Evolutionary conservation across 2,888 invertebrate genomes (phyloP), one percentile per base, ranked within the genome.

Genomic region (Harpagoxenus sublaevis): DNA sequence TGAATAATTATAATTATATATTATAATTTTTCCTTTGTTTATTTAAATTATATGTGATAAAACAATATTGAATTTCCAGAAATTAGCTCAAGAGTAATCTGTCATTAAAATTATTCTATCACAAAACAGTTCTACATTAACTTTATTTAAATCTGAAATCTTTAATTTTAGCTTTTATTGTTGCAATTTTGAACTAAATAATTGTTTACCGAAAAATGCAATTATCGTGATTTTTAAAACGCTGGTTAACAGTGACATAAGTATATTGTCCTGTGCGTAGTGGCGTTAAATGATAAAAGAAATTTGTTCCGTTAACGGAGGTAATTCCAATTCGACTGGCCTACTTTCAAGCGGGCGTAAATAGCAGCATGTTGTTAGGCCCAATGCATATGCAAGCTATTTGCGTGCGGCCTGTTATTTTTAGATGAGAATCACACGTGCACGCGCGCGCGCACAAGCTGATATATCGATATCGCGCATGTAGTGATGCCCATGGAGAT

Each of bases 341-440:
- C 90, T 88, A 90, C 84, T 90, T 90, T 81, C 18, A 28, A 39
- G 23, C 79, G 66, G 31, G 74, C 84, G 75, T 74, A 86, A 89
- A 90, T 87, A 87, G 86, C 77, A 35, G 45, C 57, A 73, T 77
- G 83, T 89, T 89, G 87, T 90, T 90, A 90, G 84, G 65, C 82
- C 74, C 82, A 75, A 85, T 88, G 77, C 88, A 86, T 85, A 86
- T 84, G 75, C 81, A 66, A 42, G 87, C 88, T 87, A 88, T 89
- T 89, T 86, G 88, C 89, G 88, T 88, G 90, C 39, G 68, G 77
- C 23, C 55, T 78, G 85, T 81, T 89, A 89, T 89, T 89, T 88
- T 89, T 89, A 87, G 88, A 87, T 66, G 73, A 60, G 86, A 77
- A 86, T 83, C 75, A 28, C 81, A 70, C 60, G 55, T 18, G 53